Conservation (phyloP, 2,888 invertebrate genomes). For the Andrena trimmerana region DNA sequence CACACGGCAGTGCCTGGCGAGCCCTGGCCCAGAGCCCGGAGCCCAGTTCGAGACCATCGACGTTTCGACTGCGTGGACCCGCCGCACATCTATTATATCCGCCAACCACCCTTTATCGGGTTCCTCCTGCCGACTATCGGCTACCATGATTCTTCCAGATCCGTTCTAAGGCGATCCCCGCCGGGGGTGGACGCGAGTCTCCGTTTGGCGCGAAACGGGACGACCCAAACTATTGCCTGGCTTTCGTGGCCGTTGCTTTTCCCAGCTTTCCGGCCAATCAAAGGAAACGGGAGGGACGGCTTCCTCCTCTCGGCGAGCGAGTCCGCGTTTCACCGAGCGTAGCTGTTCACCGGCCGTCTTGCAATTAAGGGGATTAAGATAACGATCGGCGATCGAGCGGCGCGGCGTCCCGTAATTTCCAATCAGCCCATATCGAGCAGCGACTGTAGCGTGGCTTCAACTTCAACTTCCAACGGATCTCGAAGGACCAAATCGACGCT, state of each 20-base stretch:
- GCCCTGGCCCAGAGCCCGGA: not conserved
- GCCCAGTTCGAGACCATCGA: constrained; percentile 63
- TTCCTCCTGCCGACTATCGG: constrained; percentile 63
- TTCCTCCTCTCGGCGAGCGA: not conserved
- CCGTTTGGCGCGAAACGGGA: constrained; percentile 2
- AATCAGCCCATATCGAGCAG: constrained; percentile 21
- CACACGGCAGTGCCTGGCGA: not conserved
- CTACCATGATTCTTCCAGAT: constrained; percentile 58
- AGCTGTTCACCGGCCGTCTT: not conserved
- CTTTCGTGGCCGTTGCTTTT: not conserved
- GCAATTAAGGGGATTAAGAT: constrained; percentile 43
- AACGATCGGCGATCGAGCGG: constrained; percentile 31
- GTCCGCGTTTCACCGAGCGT: not conserved
- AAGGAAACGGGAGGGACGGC: not conserved
- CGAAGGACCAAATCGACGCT: constrained; percentile 1
- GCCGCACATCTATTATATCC: constrained; percentile 78
- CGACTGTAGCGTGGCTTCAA: constrained; percentile 7
- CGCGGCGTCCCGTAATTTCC: constrained; percentile 33
- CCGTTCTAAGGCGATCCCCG: constrained; percentile 34
- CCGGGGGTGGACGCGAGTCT: constrained; percentile 46
- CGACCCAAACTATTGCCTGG: not conserved
- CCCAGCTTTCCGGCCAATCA: not conserved
- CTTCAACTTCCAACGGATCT: constrained; percentile 3
- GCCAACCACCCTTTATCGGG: constrained; percentile 71
- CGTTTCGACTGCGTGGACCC: constrained; percentile 71